Evolutionary conservation across 2,888 invertebrate species (phyloP).

Genomic region (Drosophila kanekoi): DNA sequence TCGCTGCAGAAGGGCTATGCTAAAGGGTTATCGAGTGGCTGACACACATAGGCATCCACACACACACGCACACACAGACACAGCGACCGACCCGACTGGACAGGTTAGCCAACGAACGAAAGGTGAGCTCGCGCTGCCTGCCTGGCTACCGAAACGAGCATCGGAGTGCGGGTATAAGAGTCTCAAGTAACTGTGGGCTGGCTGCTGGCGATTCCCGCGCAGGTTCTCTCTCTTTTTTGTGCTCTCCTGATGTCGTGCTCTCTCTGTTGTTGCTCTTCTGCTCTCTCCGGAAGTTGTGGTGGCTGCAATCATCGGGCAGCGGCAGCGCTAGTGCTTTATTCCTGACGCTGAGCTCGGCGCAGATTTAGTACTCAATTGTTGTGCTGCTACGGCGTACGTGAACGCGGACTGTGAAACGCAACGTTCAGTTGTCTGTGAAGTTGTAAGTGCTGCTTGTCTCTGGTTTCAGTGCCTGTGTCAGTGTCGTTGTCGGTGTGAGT

Average conservation of each 20-base stretch:
- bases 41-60: constrained; percentile 25
- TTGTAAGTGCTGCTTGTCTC: constrained; percentile 38
- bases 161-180: constrained; percentile 55
- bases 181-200: not conserved
- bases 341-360: constrained; percentile 66
- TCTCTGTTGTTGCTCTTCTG: constrained; percentile 15
- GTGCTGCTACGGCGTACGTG: constrained; percentile 83
- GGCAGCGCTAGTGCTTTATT: constrained; percentile 44
- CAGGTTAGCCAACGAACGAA: constrained; percentile 48
- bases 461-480: constrained; percentile 27
- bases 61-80: constrained; percentile 8
- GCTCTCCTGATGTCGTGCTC: constrained; percentile 16
- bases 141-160: constrained; percentile 9
- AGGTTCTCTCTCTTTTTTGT: constrained; percentile 26
- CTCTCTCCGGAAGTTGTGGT: constrained; percentile 68
- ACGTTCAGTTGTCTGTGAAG: constrained; percentile 40
- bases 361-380: constrained; percentile 85
- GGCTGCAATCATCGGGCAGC: constrained; percentile 55
- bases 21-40: constrained; percentile 65
- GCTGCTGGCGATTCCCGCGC: constrained; percentile 39
- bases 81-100: constrained; percentile 33
- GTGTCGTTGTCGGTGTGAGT: constrained; percentile 17
- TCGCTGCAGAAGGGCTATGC: constrained; percentile 53
- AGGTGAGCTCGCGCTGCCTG: constrained; percentile 52
- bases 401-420: constrained; percentile 70